Conservation (phyloP, 2,113 vertebrate species). For the Datnioides undecimradiatus region DNA sequence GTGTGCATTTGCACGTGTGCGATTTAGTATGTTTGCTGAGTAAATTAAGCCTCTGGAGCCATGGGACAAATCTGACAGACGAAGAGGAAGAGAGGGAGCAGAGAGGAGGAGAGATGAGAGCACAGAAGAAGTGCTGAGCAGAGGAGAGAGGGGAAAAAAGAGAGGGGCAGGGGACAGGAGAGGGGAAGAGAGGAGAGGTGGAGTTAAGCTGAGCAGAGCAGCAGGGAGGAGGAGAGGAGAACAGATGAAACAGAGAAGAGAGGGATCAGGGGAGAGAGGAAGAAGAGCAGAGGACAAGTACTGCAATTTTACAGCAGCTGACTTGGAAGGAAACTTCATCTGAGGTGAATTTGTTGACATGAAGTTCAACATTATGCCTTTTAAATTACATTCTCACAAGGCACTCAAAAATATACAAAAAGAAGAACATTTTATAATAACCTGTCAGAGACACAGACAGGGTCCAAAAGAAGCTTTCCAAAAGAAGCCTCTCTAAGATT, state of each 20-base stretch:
- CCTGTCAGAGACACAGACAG: neutral
- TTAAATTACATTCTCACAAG: neutral
- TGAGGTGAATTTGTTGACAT: conserved; percentile 9
- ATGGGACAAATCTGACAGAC: conserved; percentile 75
- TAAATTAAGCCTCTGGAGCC: conserved; percentile 78
- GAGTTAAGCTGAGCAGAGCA: conserved; percentile 45
- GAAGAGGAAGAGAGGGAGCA: conserved; percentile 31
- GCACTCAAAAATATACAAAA: neutral
- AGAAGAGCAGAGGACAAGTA: conserved; percentile 11
- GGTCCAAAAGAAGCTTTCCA: conserved; percentile 6
- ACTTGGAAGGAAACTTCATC: conserved; percentile 13
- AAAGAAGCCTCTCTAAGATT: neutral
- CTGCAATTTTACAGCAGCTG: conserved; percentile 11
- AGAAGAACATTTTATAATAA: conserved; percentile 2
- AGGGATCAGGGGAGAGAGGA: conserved; percentile 22
- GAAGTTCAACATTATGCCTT: neutral
- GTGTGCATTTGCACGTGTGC: conserved; percentile 46
- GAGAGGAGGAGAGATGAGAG: conserved; percentile 43
- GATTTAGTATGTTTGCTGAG: conserved; percentile 70
- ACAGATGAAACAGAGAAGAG: conserved; percentile 38
- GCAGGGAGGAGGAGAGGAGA: conserved; percentile 33
- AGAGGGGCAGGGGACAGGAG: conserved; percentile 17
- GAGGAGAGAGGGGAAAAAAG: conserved; percentile 27
- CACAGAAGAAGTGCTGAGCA: conserved; percentile 47
- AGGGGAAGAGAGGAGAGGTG: conserved; percentile 36